phyloP scores from a whole-genome alignment of 2,797 vertebrate species.

The Chelidonichthys spinosus region DNA sequence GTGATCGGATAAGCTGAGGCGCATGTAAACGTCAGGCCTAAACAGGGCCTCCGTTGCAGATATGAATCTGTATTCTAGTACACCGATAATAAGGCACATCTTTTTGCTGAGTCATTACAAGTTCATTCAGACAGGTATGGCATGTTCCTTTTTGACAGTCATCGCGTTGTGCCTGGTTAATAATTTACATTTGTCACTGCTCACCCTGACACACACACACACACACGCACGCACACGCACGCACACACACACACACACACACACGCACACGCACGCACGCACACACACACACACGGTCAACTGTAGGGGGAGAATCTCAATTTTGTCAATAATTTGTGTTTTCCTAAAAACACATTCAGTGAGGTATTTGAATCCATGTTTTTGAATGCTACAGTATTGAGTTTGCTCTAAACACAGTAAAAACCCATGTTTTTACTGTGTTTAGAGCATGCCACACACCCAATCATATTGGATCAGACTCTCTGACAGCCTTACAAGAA shows the following conservation, averaged over 20 bases:
- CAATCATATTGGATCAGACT: slow-evolving; percentile 6
- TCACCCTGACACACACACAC: not conserved
- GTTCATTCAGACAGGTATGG: slow-evolving; percentile 1
- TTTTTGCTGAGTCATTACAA: not conserved
- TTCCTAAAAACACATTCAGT: slow-evolving; percentile 54
- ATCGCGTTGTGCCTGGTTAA: not conserved
- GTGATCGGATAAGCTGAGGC: not conserved
- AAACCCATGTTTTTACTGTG: slow-evolving; percentile 22
- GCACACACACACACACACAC: too few species aligned
- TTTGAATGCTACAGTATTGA: slow-evolving; percentile 56
- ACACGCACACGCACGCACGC: too few species aligned
- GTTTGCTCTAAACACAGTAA: slow-evolving; percentile 43
- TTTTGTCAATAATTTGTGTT: slow-evolving; percentile 47
- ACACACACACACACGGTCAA: not conserved
- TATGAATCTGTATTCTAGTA: slow-evolving; percentile 1
- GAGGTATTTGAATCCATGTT: slow-evolving; percentile 43
- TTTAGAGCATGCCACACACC: slow-evolving; percentile 46
- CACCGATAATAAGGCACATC: not conserved
- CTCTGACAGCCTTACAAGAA: slow-evolving; percentile 7
- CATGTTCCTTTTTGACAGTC: slow-evolving; percentile 16
- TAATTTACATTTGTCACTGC: not conserved
- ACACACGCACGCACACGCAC: too few species aligned
- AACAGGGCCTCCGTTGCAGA: not conserved
- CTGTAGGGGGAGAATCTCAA: slow-evolving; percentile 27
- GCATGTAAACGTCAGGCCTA: not conserved